A percentile compares a stretch with the other conserved stretches of the same genome.
Conservation (phyloP, 2,113 vertebrate species). For the Rhabdomys dilectus region DNA sequence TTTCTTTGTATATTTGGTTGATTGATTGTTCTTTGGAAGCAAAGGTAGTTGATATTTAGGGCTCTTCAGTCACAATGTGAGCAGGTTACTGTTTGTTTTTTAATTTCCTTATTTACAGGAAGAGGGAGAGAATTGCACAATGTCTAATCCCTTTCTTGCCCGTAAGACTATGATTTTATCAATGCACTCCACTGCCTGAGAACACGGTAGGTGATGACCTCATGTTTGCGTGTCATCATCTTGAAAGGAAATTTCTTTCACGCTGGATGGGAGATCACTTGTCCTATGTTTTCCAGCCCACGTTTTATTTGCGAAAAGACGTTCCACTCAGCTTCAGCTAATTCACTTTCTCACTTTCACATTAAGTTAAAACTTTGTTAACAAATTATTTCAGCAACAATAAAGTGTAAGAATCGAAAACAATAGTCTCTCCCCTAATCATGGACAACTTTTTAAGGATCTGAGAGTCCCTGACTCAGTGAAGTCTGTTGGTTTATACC, state of each 20-base stretch:
- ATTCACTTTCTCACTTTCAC: background rate
- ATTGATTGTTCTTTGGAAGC: too few relatives aligned
- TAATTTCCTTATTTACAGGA: constrained; percentile 4
- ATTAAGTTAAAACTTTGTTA: constrained; percentile 45
- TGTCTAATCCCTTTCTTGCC: background rate
- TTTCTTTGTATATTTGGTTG: background rate
- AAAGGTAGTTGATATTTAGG: background rate
- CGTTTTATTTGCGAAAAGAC: constrained; percentile 26
- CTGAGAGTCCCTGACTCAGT: background rate
- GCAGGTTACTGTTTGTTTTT: background rate
- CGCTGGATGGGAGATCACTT: background rate
- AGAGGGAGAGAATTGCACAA: background rate
- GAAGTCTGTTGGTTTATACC: background rate
- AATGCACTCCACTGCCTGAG: background rate
- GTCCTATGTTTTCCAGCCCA: constrained; percentile 2
- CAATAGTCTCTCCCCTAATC: background rate
- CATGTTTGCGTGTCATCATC: background rate
- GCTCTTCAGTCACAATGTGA: background rate
- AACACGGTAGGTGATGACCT: background rate
- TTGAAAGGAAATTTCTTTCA: background rate
- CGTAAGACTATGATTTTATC: background rate
- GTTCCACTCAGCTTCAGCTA: background rate
- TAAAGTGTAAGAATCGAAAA: background rate
- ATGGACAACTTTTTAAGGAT: background rate
- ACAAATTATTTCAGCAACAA: background rate